phyloP scores from a whole-genome alignment of 2,888 invertebrate species.

The Scaptomyza tumidula region DNA sequence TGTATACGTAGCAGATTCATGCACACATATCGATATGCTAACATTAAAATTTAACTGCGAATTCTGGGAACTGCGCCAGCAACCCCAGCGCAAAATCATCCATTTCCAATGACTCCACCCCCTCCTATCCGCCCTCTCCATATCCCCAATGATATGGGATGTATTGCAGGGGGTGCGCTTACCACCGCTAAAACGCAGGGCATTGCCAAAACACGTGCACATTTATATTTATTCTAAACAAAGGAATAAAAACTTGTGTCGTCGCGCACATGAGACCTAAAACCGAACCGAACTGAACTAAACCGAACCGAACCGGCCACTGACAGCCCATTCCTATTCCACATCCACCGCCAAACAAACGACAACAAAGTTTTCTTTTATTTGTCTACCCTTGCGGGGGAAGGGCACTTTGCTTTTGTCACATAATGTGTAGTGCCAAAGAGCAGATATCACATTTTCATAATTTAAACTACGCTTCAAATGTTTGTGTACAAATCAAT shows the following conservation, averaged over 20 bases:
- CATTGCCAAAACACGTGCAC: constrained; percentile 74
- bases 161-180: constrained; percentile 31
- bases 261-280: constrained; percentile 78
- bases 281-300: not conserved
- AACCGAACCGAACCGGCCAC: constrained; percentile 7
- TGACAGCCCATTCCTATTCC: not conserved
- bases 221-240: constrained; percentile 82
- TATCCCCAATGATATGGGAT: not conserved
- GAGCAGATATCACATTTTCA: too few relatives aligned
- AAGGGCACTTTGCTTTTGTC: not conserved
- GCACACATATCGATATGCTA: constrained; percentile 79
- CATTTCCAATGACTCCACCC: not conserved
- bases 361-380: constrained; percentile 27
- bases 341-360: constrained; percentile 11
- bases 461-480: not conserved
- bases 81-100: constrained; percentile 52
- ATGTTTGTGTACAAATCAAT: not conserved
- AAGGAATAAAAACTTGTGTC: constrained; percentile 82
- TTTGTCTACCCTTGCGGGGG: constrained; percentile 5
- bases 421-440: not conserved
- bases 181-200: constrained; percentile 64
- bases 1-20: constrained; percentile 47
- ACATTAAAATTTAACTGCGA: constrained; percentile 82
- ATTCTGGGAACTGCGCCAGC: constrained; percentile 54
- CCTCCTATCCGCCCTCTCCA: not conserved